These are phyloP conservation scores for Oreortyx pictus DNA, from an alignment of 2,797 vertebrate genomes.

Conservation along the genomic window DNA sequence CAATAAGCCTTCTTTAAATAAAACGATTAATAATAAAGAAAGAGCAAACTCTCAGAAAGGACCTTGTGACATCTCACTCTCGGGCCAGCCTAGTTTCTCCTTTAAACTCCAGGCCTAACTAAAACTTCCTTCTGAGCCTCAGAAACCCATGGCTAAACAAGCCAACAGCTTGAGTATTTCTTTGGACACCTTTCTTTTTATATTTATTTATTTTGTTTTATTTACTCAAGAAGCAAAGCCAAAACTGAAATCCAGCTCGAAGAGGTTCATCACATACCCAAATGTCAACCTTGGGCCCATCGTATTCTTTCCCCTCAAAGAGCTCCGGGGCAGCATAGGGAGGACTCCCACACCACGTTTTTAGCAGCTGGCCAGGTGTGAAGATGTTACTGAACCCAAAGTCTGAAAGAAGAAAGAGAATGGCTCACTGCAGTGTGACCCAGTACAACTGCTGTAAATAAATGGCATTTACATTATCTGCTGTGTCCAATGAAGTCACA, in stretches of 20 bases:
- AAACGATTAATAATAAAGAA: rapidly evolving
- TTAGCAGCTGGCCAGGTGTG: conserved; percentile 94
- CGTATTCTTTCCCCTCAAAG: conserved; percentile 98
- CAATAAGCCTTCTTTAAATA: rapidly evolving
- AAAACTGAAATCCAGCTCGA: background rate
- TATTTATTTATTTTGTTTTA: background rate
- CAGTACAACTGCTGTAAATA: background rate
- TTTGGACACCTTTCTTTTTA: background rate
- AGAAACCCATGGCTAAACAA: background rate
- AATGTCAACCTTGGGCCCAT: conserved; percentile 98
- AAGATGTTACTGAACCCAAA: conserved; percentile 99
- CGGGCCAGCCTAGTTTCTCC: background rate
- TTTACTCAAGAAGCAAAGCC: background rate
- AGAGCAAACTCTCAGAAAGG: background rate
- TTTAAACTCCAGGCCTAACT: background rate
- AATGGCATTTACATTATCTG: background rate
- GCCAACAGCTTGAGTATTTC: rapidly evolving
- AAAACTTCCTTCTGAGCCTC: background rate
- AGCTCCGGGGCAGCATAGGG: conserved; percentile 97
- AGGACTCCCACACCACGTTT: conserved; percentile 98
- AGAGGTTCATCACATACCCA: conserved; percentile 84
- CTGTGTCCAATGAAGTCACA: background rate
- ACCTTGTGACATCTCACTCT: no score
- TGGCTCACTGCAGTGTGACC: background rate
- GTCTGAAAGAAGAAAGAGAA: conserved; percentile 80